These are phyloP conservation scores for Bolborhynchus lineola DNA, from an alignment of 2,113 vertebrate genomes.

Conservation along the genomic window DNA sequence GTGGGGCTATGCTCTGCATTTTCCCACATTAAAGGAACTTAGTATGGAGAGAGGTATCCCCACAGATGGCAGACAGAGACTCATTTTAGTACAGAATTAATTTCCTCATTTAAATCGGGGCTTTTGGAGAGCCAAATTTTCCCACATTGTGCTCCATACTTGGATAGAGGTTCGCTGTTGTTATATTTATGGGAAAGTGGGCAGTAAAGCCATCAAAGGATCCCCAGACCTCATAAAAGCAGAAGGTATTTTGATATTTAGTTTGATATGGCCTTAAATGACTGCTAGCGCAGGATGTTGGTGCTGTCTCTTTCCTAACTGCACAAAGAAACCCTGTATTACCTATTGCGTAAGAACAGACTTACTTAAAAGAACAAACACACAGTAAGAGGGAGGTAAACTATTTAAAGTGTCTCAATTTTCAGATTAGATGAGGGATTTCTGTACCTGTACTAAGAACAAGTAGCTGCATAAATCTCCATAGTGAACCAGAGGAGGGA, in stretches of 20 bases:
- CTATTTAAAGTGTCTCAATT: neutral
- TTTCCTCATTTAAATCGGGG: neutral
- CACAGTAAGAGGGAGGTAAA: neutral
- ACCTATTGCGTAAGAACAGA: neutral
- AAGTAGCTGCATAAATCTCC: neutral
- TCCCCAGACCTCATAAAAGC: neutral
- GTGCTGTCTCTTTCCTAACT: neutral
- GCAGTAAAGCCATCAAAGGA: neutral
- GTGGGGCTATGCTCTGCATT: neutral
- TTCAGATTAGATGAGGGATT: neutral
- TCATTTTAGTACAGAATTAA: neutral
- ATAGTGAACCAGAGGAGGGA: accelerated
- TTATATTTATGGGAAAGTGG: neutral
- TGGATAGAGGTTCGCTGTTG: neutral
- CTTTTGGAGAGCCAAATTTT: neutral
- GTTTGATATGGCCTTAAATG: neutral
- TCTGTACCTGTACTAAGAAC: neutral
- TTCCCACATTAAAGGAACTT: neutral
- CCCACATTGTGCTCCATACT: neutral
- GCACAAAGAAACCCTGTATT: neutral
- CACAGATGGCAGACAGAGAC: neutral
- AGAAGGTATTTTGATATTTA: neutral
- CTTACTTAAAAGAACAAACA: neutral
- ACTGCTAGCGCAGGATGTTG: neutral
- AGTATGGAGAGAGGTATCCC: neutral